Evolutionary conservation across 2,797 vertebrate species (phyloP), one percentile per base, ranked within the genome.

Genomic region (Phylloscopus collybita): DNA sequence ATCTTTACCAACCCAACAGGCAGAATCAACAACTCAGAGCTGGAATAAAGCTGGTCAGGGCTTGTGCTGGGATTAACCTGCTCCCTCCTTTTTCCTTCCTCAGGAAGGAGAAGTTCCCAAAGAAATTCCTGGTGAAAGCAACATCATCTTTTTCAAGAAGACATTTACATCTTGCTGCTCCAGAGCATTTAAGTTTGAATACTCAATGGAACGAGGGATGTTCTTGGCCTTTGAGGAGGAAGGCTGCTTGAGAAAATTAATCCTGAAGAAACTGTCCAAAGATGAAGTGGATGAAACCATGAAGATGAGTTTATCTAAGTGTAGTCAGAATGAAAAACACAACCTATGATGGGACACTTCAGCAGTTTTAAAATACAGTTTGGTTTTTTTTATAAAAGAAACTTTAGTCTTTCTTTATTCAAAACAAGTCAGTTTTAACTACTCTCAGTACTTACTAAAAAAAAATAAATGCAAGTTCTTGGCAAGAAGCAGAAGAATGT

Each of bases 181-280:
- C 59, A 66, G 17, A 29, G 93, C 89, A 5, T 97, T 94, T 47
- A 96, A 89, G 61, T 97, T 97, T 74, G 97, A 97, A 44, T 96
- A 88, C n/a, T 93, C 96, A 0, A 76, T 96, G 56, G 94, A 95
- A 71, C 36, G 4, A 71, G 95, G 96, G 12, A 95, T 96, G 92
- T 97, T 96, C 83, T 44, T 97, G 90, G 97, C 96, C 70, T 97
- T 97, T 83, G 51, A 97, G 70, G 44, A 87, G 22, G 87, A 82
- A 56, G 80, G 88, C 5, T 30, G 0, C 75, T 60, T 82, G 57
- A 93, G 86, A 60, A 95, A 88, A 85, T 53, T 97, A 60, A 94
- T 86, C 50, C 86, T 97, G 9, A 97, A 97, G 79, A 96, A 88
- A 75, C 11, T 80, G 20, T 19, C 81, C 5, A 69, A 76, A 82